These are phyloP conservation scores for Gymnarchus niloticus DNA, from an alignment of 2,113 vertebrate species.

Conservation along the genomic window DNA sequence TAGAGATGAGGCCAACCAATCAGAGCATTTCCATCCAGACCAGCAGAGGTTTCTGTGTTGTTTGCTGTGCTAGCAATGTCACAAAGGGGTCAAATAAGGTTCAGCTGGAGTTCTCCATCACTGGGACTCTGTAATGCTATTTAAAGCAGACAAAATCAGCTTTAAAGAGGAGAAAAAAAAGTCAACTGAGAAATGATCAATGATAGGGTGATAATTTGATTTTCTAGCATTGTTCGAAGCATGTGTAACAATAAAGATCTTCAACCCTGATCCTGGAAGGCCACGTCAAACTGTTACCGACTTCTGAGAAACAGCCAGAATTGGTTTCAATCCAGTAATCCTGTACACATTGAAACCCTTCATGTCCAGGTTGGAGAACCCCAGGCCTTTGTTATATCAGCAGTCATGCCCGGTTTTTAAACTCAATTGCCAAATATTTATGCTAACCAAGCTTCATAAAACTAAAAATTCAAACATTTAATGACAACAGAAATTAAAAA, in stretches of 20 bases:
- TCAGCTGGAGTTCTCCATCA: neutral
- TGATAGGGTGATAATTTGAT: neutral
- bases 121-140: neutral
- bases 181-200: neutral
- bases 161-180: neutral
- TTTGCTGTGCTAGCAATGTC: neutral
- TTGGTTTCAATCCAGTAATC: neutral
- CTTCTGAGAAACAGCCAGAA: neutral
- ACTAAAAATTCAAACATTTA: neutral
- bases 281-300: neutral
- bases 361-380: neutral
- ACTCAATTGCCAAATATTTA: neutral
- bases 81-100: neutral
- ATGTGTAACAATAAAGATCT: neutral
- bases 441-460: neutral
- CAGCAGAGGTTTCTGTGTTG: neutral
- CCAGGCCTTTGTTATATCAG: neutral
- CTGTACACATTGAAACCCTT: neutral
- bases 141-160: neutral
- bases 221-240: neutral
- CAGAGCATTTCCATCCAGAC: neutral
- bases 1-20: neutral
- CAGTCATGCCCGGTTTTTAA: neutral
- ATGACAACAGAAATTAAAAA: neutral
- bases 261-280: neutral